phyloP scores from a whole-genome alignment of 2,888 invertebrate genomes.

The Melanargia galathea region DNA sequence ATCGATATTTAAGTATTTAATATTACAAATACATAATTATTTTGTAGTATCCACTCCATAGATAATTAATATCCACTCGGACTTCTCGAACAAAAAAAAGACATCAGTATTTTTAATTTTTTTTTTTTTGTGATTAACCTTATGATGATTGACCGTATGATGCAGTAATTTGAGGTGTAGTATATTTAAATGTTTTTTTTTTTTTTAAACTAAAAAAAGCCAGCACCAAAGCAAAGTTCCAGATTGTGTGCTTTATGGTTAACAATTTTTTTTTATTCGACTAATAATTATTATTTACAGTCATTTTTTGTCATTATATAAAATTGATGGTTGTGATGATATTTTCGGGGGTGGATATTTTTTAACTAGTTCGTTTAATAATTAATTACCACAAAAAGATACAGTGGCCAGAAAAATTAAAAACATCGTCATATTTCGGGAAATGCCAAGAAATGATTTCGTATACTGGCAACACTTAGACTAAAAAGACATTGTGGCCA shows the following conservation, averaged over 20 bases:
- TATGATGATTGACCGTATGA: too few relatives aligned
- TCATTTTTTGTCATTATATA: too few relatives aligned
- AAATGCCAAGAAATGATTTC: too few relatives aligned
- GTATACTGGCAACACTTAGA: too few relatives aligned
- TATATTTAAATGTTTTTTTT: background rate
- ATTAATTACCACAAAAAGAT: background rate
- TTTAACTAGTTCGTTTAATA: background rate
- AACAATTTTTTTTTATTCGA: constrained; percentile 8
- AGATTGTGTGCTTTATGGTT: background rate
- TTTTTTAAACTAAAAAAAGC: background rate
- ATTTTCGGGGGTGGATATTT: background rate
- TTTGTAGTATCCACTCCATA: constrained; percentile 1
- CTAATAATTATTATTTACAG: background rate
- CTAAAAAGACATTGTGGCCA: too few relatives aligned
- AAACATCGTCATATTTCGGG: too few relatives aligned
- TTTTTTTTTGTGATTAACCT: constrained; percentile 1
- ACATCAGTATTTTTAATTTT: background rate
- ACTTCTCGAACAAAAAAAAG: background rate
- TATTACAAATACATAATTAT: background rate
- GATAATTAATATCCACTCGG: too few relatives aligned
- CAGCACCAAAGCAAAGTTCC: too few relatives aligned
- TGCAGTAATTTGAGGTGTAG: too few relatives aligned
- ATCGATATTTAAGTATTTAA: constrained; percentile 11
- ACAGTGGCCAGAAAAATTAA: too few relatives aligned
- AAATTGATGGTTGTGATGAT: background rate